phyloP scores from a whole-genome alignment of 1,140 invertebrate genomes.

The Aphis craccivora region DNA sequence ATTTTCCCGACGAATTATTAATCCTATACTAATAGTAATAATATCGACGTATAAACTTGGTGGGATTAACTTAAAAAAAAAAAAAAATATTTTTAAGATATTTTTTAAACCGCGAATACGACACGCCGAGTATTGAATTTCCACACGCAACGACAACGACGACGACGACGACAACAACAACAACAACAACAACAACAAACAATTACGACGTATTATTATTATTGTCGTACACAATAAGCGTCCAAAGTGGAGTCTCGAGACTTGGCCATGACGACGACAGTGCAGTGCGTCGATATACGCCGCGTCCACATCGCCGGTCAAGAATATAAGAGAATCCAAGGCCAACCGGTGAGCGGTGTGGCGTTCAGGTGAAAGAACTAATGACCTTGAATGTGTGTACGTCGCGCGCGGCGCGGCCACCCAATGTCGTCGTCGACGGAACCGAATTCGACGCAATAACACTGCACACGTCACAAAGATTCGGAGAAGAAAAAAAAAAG shows the following conservation, averaged over 20 bases:
- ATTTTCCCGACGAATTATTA: neutral
- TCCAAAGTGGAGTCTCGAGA: neutral
- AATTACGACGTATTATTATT: neutral
- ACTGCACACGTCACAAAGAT: too few relatives aligned
- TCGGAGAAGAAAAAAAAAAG: neutral
- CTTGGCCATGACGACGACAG: neutral
- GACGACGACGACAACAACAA: too few relatives aligned
- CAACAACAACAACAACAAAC: neutral
- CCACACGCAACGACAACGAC: neutral
- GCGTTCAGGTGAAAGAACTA: slow-evolving; percentile 57
- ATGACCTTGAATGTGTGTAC: slow-evolving; percentile 36
- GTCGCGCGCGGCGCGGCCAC: neutral
- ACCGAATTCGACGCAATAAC: neutral
- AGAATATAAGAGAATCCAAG: neutral
- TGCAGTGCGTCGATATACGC: neutral
- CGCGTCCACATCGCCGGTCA: neutral
- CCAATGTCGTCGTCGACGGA: neutral
- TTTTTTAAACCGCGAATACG: neutral
- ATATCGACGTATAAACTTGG: neutral
- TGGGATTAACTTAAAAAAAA: too few relatives aligned
- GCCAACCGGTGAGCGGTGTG: slow-evolving; percentile 10
- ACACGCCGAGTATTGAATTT: neutral
- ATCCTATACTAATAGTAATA: neutral
- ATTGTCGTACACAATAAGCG: neutral
- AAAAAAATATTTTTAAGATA: neutral